phyloP scores from a whole-genome alignment of 2,888 invertebrate species.

The Nipponacmea schrenckii region DNA sequence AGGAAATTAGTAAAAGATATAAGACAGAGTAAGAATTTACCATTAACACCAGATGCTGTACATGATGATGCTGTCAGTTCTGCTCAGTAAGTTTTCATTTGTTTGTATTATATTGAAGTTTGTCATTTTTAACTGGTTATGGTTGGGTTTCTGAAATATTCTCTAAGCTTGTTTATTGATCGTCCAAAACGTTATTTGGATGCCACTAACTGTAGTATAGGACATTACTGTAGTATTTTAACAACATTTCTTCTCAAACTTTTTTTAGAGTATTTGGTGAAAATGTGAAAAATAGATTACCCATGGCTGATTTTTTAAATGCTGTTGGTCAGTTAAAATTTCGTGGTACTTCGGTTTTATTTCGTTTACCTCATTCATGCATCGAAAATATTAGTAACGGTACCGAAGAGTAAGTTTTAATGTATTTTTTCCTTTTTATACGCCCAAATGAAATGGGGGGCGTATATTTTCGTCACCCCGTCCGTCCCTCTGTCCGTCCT shows the following conservation, averaged over 20 bases:
- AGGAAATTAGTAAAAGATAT: constrained; percentile 73
- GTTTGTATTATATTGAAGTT: no score
- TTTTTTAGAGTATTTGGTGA: constrained; percentile 65
- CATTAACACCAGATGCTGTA: constrained; percentile 72
- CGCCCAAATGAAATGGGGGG: no score
- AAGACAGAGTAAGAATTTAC: constrained; percentile 71
- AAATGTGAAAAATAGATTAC: constrained; percentile 55
- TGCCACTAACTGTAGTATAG: no score
- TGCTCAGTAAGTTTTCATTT: constrained; percentile 60
- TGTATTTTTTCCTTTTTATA: no score
- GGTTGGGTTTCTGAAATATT: no score
- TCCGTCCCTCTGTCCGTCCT: no score
- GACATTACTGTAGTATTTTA: no score
- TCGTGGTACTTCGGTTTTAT: constrained; percentile 76
- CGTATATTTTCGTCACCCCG: no score
- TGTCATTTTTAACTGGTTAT: no score
- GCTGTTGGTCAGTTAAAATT: constrained; percentile 76
- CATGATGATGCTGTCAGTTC: constrained; percentile 72
- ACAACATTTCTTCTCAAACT: background rate
- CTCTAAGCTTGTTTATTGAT: no score
- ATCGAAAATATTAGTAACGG: constrained; percentile 37
- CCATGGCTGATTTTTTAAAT: constrained; percentile 73
- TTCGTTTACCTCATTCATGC: constrained; percentile 72
- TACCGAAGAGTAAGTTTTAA: no score
- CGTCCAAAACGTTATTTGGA: no score